These are phyloP conservation scores for Melinaea marsaeus DNA, from an alignment of 2,888 invertebrate species.

Conservation along the genomic window DNA sequence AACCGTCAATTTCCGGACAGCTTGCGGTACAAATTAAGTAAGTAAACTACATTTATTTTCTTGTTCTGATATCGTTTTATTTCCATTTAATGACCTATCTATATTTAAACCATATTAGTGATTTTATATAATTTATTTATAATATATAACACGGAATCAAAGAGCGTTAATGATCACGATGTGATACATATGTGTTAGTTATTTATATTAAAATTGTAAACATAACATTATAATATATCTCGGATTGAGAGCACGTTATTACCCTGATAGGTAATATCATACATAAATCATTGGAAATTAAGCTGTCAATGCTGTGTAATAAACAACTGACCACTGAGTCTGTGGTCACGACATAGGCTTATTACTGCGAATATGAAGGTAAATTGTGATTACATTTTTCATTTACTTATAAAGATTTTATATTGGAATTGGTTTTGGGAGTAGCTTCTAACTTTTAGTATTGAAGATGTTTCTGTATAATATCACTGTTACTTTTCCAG, in stretches of 20 bases:
- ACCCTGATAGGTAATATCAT: constrained; percentile 14
- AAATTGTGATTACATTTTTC: not conserved
- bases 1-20: too few relatives aligned
- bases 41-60: too few relatives aligned
- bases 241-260: not conserved
- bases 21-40: too few relatives aligned
- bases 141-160: too few relatives aligned
- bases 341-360: constrained; percentile 22
- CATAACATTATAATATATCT: not conserved
- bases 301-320: constrained; percentile 42
- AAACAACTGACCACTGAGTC: constrained; percentile 16
- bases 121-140: too few relatives aligned
- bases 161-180: too few relatives aligned
- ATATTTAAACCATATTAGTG: too few relatives aligned
- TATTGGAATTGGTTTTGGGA: not conserved
- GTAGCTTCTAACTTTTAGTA: too few relatives aligned
- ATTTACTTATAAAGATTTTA: not conserved
- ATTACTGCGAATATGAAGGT: constrained; percentile 4
- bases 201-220: not conserved
- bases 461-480: too few relatives aligned
- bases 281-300: constrained; percentile 52
- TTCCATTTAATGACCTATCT: too few relatives aligned
- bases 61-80: too few relatives aligned
- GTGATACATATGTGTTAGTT: not conserved
- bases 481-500: too few relatives aligned